Evolutionary conservation across 2,888 invertebrate genomes (phyloP).

Genomic region (Agapostemon virescens): DNA sequence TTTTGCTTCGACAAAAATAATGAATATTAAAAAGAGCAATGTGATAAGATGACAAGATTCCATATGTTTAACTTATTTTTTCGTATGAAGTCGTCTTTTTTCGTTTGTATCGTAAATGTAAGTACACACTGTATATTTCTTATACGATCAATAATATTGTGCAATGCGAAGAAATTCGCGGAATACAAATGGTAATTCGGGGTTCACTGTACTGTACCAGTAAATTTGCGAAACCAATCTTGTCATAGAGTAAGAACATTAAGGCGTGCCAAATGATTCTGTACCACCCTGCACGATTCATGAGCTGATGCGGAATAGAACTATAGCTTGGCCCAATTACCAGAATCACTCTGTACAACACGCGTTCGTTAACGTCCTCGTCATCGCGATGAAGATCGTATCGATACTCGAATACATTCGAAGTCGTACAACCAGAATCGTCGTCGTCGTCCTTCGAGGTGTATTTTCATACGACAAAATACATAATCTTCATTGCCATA

Average conservation of each 20-base stretch:
- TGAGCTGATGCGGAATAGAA: not conserved
- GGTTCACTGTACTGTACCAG: not conserved
- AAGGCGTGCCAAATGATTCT: not conserved
- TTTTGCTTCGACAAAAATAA: too few relatives aligned
- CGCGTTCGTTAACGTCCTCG: not conserved
- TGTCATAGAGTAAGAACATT: not conserved
- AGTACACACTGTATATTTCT: not conserved
- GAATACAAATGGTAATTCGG: not conserved
- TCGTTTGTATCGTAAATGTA: not conserved
- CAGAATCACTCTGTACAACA: not conserved
- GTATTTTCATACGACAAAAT: not conserved
- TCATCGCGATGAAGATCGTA: conserved; percentile 5
- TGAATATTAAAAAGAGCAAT: too few relatives aligned
- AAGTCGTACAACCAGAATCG: not conserved
- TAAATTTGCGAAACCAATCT: not conserved
- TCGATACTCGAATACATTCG: not conserved
- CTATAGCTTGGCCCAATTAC: not conserved
- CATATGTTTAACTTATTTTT: too few relatives aligned
- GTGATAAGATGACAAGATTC: too few relatives aligned
- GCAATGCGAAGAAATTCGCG: not conserved
- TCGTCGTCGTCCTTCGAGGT: not conserved
- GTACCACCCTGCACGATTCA: not conserved
- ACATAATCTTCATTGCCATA: too few relatives aligned
- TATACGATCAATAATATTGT: not conserved
- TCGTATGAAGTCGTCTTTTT: too few relatives aligned